Evolutionary conservation across 64 coral and sea anemone genomes (phyloP).

Genomic region (Acropora yongei): DNA sequence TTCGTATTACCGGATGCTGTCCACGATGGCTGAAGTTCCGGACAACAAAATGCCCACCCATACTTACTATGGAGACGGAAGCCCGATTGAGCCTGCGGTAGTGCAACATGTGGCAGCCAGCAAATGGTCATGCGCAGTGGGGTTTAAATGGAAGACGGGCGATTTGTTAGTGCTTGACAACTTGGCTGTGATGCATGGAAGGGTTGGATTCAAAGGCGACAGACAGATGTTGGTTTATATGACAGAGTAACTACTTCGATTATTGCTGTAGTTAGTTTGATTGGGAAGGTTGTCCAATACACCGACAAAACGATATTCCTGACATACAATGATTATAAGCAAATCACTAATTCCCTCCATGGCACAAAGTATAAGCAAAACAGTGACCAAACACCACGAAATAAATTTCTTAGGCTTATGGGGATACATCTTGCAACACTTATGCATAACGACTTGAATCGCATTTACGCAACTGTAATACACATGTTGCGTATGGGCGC

Average conservation of each 20-base stretch:
- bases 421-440: too few species aligned
- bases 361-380: too few species aligned
- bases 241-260: not conserved
- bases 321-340: too few species aligned
- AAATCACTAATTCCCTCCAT: too few species aligned
- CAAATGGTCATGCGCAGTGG: conserved; percentile 63
- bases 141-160: conserved; percentile 76
- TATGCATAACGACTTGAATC: too few species aligned
- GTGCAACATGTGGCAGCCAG: conserved; percentile 67
- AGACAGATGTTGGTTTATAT: conserved; percentile 55
- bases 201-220: conserved; percentile 69
- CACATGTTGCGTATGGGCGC: too few species aligned
- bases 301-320: too few species aligned
- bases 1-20: not conserved
- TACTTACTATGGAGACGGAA: conserved; percentile 72
- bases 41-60: not conserved
- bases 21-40: not conserved
- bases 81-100: conserved; percentile 74
- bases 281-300: too few species aligned
- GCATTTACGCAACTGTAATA: too few species aligned
- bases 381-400: too few species aligned
- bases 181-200: conserved; percentile 51
- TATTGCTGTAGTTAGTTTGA: too few species aligned
- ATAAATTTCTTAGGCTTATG: too few species aligned
- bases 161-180: conserved; percentile 73